phyloP scores from a whole-genome alignment of 2,888 invertebrate genomes.

The Drosophila kambysellisi region DNA sequence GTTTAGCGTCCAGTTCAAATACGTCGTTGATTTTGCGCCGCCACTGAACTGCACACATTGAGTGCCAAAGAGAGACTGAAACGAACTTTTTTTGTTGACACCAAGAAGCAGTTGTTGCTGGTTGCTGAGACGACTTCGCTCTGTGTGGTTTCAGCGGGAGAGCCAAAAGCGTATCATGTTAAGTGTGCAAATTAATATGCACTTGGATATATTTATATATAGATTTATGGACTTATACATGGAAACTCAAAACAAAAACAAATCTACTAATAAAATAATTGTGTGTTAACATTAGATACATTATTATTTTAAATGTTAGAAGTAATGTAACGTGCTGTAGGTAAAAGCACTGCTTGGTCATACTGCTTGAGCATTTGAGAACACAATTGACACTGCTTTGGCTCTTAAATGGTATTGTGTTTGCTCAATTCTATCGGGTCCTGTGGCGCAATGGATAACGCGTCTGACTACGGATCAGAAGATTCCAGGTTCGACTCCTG shows the following conservation, averaged over 20 bases:
- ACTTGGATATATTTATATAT: background rate
- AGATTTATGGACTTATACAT: background rate
- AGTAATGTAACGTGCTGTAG: too few species aligned
- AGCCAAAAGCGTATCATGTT: background rate
- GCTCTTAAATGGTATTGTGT: background rate
- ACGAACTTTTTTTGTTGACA: constrained; percentile 27
- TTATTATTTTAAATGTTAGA: background rate
- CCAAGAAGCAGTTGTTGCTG: constrained; percentile 23
- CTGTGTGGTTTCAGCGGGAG: background rate
- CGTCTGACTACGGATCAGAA: constrained; percentile 85
- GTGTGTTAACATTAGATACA: background rate
- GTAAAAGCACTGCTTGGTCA: background rate
- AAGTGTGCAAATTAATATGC: background rate
- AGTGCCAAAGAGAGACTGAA: constrained; percentile 65
- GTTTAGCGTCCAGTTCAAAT: constrained; percentile 35
- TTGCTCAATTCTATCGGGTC: constrained; percentile 45
- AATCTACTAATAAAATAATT: background rate
- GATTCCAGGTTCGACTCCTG: constrained; percentile 85
- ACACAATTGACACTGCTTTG: constrained; percentile 6
- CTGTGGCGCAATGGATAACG: constrained; percentile 85
- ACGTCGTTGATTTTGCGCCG: constrained; percentile 11
- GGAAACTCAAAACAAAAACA: background rate
- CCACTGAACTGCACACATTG: constrained; percentile 59
- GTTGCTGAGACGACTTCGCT: constrained; percentile 16
- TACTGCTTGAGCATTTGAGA: constrained; percentile 17